A percentile compares a stretch with the other conserved stretches of the same genome.
Evolutionary conservation across 2,113 vertebrate genomes (phyloP).

Genomic region (Ammodytes marinus): DNA sequence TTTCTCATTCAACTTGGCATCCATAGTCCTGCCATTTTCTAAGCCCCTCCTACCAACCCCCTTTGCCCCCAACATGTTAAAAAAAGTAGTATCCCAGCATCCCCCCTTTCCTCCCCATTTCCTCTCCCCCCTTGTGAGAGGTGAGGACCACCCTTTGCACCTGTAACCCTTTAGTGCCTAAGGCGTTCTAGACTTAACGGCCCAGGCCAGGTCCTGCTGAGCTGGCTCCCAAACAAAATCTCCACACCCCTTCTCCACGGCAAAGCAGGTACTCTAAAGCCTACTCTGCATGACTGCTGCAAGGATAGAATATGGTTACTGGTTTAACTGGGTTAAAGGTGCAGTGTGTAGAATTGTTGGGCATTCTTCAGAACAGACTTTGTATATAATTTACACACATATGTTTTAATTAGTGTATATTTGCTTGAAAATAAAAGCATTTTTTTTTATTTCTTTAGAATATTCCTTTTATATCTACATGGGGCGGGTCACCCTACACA

Average conservation of each 20-base stretch:
- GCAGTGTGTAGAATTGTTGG: too few relatives aligned
- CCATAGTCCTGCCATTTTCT: slow-evolving; percentile 42
- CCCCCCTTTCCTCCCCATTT: slow-evolving; percentile 35
- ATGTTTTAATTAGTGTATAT: too few relatives aligned
- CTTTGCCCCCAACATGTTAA: slow-evolving; percentile 18
- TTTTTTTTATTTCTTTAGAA: too few relatives aligned
- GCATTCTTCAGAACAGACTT: too few relatives aligned
- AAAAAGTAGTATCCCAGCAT: slow-evolving; percentile 51
- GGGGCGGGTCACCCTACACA: too few relatives aligned
- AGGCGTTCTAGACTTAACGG: slow-evolving; percentile 78
- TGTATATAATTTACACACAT: too few relatives aligned
- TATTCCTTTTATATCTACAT: too few relatives aligned
- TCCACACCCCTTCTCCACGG: slow-evolving; percentile 40
- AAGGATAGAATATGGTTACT: slow-evolving; percentile 16
- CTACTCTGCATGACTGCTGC: slow-evolving; percentile 69
- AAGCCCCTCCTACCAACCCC: slow-evolving; percentile 22
- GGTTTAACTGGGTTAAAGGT: slow-evolving; percentile 11
- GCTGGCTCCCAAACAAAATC: slow-evolving; percentile 39
- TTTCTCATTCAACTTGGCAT: neutral
- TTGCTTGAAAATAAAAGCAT: too few relatives aligned
- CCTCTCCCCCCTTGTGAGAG: slow-evolving; percentile 70
- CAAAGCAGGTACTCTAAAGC: slow-evolving; percentile 79
- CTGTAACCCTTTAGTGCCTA: slow-evolving; percentile 87
- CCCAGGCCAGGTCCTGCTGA: slow-evolving; percentile 49
- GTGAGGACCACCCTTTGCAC: slow-evolving; percentile 84